Base-by-base conservation (phyloP, 2,888 invertebrate genomes). In the Rhimphoctona megacephalus region DNA sequence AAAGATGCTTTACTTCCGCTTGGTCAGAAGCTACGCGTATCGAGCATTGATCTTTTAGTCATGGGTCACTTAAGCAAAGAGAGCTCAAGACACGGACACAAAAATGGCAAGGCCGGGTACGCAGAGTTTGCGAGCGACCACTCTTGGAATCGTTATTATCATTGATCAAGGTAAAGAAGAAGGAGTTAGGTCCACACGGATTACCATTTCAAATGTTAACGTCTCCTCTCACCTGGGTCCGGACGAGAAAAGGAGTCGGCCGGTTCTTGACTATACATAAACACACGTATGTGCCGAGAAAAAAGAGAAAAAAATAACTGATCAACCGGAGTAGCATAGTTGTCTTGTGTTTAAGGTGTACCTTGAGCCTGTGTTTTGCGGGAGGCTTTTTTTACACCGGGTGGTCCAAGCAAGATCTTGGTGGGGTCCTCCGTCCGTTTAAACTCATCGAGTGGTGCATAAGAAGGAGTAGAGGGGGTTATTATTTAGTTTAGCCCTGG, bases 131-230 rank as follows among this genome's bases (percentile, higher is more conserved):
- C 84, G 77, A 69, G 57, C 73, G 89, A 89, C 90, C 90, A 88
- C 85, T 91, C 85, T 90, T 89, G 91, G 90, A 92, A 93, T 92
- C 90, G 91, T 89, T 91, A 81, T 87, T 92, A 93, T 93, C 93
- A 89, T 74, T 88, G 90, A 92, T 91, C 88, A 80, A 83, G 79
- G 46, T 72, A 64, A 77, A 64, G 61, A 9, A 69, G 52, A 39
- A 25, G 46, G 69, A 73, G 69, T 86, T 88, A 70, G 77, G 78
- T 61, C 70, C 81, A 52, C 43, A 39, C 77, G 82, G 92, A 93
- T 93, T 93, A 93, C 93, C 93, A 93, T 93, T 93, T 93, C 92
- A 93, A 93, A 93, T 93, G 92, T 91, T 81, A 91, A 92, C 91
- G 92, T 92, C 90, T 89, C 89, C 90, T 91, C 92, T 91, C 83